Conservation (phyloP, 2,797 vertebrate genomes). For the Epinephelus coioides region DNA sequence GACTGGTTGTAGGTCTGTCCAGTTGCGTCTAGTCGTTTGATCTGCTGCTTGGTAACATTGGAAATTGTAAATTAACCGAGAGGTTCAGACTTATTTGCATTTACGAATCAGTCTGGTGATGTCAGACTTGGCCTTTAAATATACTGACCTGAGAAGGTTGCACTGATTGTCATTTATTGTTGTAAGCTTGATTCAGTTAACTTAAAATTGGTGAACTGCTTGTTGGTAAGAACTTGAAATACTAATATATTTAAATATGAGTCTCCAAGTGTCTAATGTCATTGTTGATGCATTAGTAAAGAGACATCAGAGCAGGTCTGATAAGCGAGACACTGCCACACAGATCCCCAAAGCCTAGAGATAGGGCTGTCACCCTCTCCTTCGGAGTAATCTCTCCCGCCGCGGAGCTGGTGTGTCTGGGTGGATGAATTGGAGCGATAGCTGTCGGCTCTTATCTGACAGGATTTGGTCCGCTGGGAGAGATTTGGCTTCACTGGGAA, state of each 20-base stretch:
- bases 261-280: conserved; percentile 41
- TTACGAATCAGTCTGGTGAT: background rate
- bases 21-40: too few species aligned
- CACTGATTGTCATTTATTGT: background rate
- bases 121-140: background rate
- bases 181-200: background rate
- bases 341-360: conserved; percentile 67
- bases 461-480: conserved; percentile 77
- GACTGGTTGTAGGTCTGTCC: too few species aligned
- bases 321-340: conserved; percentile 66
- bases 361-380: conserved; percentile 65
- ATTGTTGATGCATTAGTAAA: conserved; percentile 69
- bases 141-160: background rate
- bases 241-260: conserved; percentile 36
- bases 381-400: conserved; percentile 74
- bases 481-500: conserved; percentile 72
- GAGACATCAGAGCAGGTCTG: conserved; percentile 69
- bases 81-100: too few species aligned
- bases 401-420: conserved; percentile 59
- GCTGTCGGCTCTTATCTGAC: conserved; percentile 80
- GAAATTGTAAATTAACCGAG: too few species aligned
- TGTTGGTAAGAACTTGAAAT: conserved; percentile 12
- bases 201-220: background rate
- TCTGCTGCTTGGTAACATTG: too few species aligned
- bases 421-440: conserved; percentile 81